Conservation (phyloP, 2,797 vertebrate species). For the Dallia pectoralis region DNA sequence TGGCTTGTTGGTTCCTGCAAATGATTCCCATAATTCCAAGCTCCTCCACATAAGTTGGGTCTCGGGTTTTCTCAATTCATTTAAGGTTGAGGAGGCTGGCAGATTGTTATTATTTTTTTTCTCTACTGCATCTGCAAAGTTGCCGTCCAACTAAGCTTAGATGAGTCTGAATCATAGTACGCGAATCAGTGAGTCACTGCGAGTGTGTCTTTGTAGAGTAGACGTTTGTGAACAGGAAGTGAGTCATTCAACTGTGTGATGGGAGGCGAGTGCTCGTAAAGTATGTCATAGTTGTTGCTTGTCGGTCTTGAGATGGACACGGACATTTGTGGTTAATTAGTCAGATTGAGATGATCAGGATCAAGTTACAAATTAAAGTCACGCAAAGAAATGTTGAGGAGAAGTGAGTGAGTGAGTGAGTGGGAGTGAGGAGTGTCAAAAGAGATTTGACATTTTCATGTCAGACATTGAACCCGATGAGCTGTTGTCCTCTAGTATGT, state of each 20-base stretch:
- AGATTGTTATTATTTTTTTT: not conserved
- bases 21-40: conserved; percentile 1
- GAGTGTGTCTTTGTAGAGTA: not conserved
- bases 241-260: not conserved
- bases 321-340: not conserved
- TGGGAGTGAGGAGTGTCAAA: not conserved
- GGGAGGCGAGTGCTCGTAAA: no score
- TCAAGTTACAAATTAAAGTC: not conserved
- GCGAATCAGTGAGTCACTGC: not conserved
- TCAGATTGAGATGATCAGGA: not conserved
- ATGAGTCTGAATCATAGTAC: not conserved
- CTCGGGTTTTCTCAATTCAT: not conserved
- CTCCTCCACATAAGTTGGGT: not conserved
- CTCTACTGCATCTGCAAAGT: not conserved
- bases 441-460: not conserved
- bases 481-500: not conserved
- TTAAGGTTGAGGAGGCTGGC: not conserved
- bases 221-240: not conserved
- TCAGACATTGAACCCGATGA: not conserved
- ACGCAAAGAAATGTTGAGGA: not conserved
- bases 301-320: not conserved
- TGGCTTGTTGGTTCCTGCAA: not conserved
- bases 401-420: not conserved
- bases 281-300: not conserved
- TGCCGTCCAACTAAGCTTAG: not conserved